A percentile compares a stretch with the other conserved stretches of the same genome.
Conservation (phyloP, 2,888 invertebrate species). For the Siphlonurus alternatus region DNA sequence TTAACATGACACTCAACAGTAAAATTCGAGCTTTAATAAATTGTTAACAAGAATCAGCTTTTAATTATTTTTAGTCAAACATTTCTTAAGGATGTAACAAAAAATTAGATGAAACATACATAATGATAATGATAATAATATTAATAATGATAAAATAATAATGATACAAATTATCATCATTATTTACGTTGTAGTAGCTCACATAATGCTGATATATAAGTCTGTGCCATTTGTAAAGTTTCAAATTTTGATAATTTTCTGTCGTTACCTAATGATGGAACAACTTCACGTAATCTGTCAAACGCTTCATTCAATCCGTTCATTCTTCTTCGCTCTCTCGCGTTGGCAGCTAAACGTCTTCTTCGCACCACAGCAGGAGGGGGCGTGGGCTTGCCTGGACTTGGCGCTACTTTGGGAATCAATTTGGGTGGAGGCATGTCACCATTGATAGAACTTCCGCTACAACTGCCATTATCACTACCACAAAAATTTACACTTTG, state of each 20-base stretch:
- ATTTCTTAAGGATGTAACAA: too few relatives aligned
- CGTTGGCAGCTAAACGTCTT: conserved; percentile 53
- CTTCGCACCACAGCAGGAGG: conserved; percentile 39
- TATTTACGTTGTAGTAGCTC: conserved; percentile 36
- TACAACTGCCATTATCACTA: background rate
- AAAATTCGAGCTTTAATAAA: too few relatives aligned
- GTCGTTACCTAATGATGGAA: conserved; percentile 50
- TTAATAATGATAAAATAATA: too few relatives aligned
- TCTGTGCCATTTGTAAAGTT: conserved; percentile 64
- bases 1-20: too few relatives aligned
- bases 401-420: background rate
- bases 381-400: conserved; percentile 19
- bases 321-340: conserved; percentile 55
- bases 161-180: too few relatives aligned
- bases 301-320: conserved; percentile 60
- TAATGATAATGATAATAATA: too few relatives aligned
- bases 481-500: background rate
- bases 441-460: background rate
- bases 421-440: background rate
- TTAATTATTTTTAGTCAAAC: too few relatives aligned
- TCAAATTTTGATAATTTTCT: conserved; percentile 60
- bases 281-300: conserved; percentile 50
- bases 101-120: too few relatives aligned
- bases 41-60: too few relatives aligned
- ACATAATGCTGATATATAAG: conserved; percentile 49